phyloP scores from a whole-genome alignment of 2,888 invertebrate species.

The Drosophila mercatorum region DNA sequence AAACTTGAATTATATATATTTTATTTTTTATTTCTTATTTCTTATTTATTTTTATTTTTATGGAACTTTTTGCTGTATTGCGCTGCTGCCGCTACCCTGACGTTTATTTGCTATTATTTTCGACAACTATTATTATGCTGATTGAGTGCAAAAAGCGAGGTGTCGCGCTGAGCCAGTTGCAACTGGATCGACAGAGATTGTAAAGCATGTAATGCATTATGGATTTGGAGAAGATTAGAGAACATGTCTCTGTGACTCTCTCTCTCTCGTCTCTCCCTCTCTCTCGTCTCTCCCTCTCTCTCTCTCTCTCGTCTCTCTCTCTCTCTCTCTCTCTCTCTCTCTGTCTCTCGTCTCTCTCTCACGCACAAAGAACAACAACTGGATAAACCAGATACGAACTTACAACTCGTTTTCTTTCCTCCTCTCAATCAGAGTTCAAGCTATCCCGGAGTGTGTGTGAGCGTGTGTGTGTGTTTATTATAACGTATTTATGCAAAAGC shows the following conservation, averaged over 20 bases:
- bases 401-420: slow-evolving; percentile 51
- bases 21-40: too few relatives aligned
- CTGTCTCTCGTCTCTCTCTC: background rate
- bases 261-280: background rate
- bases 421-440: background rate
- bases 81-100: slow-evolving; percentile 12
- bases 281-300: background rate
- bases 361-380: slow-evolving; percentile 41
- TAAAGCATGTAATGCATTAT: background rate
- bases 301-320: background rate
- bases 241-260: background rate
- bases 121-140: slow-evolving; percentile 12
- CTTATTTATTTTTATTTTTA: background rate
- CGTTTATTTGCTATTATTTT: slow-evolving; percentile 24
- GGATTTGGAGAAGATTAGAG: too few relatives aligned
- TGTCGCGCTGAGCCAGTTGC: slow-evolving; percentile 16
- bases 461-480: background rate
- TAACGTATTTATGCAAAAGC: slow-evolving; percentile 62
- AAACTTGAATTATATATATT: slow-evolving; percentile 45
- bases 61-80: slow-evolving; percentile 12
- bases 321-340: background rate
- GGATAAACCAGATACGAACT: slow-evolving; percentile 62
- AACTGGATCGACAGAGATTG: slow-evolving; percentile 1
- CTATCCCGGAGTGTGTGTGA: background rate
- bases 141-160: slow-evolving; percentile 18